Percentiles rank a stretch among this genome's conserved stretches.
Conservation (phyloP, 2,113 vertebrate species). For the Sminthopsis crassicaudata region DNA sequence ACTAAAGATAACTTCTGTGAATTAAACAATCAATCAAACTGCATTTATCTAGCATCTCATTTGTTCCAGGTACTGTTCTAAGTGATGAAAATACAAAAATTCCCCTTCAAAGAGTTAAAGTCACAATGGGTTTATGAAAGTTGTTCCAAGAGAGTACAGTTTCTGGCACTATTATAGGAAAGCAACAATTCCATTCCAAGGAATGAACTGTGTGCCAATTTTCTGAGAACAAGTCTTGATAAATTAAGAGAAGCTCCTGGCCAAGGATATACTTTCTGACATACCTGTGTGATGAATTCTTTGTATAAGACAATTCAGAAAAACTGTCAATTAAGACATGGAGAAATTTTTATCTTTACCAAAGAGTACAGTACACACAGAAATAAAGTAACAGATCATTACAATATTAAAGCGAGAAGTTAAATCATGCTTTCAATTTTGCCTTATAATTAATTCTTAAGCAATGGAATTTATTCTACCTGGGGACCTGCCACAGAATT, state of each 20-base stretch:
- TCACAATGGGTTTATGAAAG: neutral
- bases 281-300: neutral
- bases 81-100: neutral
- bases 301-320: neutral
- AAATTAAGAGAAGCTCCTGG: neutral
- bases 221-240: neutral
- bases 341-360: neutral
- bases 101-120: neutral
- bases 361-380: neutral
- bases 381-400: neutral
- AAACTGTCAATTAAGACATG: neutral
- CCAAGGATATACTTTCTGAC: neutral
- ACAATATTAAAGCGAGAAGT: neutral
- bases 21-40: neutral
- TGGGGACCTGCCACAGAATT: neutral
- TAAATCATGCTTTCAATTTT: neutral
- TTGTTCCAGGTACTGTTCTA: neutral
- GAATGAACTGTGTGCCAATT: neutral
- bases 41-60: neutral
- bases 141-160: neutral
- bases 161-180: neutral
- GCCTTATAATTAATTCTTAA: neutral
- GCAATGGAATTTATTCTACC: neutral
- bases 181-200: neutral
- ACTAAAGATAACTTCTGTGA: neutral